Conservation (phyloP, 1,140 invertebrate species). For the Melipona quadrifasciata region DNA sequence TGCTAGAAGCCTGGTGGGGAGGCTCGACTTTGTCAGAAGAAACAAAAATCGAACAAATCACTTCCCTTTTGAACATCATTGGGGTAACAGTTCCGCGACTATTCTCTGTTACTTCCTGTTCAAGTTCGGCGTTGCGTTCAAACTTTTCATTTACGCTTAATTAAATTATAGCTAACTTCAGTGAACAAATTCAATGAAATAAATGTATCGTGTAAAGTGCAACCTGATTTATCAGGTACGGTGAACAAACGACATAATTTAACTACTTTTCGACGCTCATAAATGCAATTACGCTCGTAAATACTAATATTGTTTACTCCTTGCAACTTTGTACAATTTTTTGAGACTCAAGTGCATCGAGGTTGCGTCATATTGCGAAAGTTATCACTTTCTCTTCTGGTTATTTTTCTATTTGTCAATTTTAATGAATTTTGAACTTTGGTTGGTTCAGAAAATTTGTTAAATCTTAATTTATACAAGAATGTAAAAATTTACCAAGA, state of each 20-base stretch:
- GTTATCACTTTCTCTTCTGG: background rate
- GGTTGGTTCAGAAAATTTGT: no score
- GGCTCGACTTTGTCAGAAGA: conserved; percentile 35
- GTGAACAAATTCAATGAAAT: background rate
- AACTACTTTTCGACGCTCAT: background rate
- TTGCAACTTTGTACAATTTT: background rate
- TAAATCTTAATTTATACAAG: no score
- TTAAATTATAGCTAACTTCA: background rate
- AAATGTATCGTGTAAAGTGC: background rate
- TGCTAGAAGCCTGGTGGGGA: conserved; percentile 24
- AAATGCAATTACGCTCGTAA: background rate
- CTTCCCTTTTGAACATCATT: conserved; percentile 18
- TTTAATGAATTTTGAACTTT: no score
- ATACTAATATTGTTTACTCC: background rate
- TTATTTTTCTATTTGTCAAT: background rate
- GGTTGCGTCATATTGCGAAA: conserved; percentile 39
- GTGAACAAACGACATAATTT: background rate
- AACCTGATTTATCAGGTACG: background rate
- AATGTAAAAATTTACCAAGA: background rate
- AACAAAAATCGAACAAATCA: conserved; percentile 39
- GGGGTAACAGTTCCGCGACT: conserved; percentile 3
- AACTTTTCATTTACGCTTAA: background rate
- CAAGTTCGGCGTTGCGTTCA: background rate
- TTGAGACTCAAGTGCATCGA: no score
- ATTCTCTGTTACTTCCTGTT: background rate